Evolutionary conservation across 2,888 invertebrate species (phyloP).

Genomic region (Gastracanthus pulcherrimus): DNA sequence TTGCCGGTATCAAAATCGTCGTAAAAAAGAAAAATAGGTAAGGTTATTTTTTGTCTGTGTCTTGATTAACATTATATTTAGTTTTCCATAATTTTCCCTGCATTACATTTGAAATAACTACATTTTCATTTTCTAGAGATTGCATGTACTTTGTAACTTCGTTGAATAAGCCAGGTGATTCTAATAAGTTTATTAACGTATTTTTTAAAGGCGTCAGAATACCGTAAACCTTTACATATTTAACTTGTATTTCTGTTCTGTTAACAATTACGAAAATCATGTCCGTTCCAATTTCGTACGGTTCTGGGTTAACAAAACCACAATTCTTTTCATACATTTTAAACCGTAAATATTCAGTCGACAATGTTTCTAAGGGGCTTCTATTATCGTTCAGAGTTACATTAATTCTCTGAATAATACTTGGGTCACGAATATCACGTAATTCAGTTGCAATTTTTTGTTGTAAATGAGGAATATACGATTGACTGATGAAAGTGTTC

Average conservation of each 20-base stretch:
- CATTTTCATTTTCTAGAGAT: conserved; percentile 42
- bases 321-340: neutral
- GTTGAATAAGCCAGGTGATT: conserved; percentile 45
- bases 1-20: too few species aligned
- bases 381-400: neutral
- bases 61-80: too few species aligned
- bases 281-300: neutral
- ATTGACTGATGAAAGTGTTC: too few species aligned
- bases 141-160: conserved; percentile 34
- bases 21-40: too few species aligned
- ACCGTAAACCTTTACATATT: neutral
- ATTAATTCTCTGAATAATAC: neutral
- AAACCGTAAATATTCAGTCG: neutral
- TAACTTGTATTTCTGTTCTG: neutral
- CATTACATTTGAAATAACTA: conserved; percentile 45
- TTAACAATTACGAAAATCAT: neutral
- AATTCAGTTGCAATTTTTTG: too few species aligned
- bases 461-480: too few species aligned
- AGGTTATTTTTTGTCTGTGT: too few species aligned
- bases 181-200: neutral
- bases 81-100: conserved; percentile 54
- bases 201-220: neutral
- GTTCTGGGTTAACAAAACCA: neutral
- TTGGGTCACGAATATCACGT: too few species aligned
- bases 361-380: neutral